Conservation (phyloP, 2,113 vertebrate species). For the Bos javanicus region DNA sequence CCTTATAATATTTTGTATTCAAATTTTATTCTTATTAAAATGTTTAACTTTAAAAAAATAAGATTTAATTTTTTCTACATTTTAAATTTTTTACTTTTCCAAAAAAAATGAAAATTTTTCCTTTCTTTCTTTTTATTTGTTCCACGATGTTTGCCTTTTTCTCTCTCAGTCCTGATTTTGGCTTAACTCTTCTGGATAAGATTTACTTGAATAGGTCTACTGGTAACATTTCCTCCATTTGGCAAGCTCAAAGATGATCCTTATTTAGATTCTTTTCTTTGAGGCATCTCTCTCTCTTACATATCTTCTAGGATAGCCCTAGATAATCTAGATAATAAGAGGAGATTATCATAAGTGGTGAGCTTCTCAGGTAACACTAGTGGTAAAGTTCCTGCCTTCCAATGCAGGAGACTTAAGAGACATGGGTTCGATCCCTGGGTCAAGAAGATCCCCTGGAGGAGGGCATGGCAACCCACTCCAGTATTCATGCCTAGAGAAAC, state of each 20-base stretch:
- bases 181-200: not conserved
- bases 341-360: not conserved
- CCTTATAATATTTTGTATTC: not conserved
- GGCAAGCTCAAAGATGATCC: not conserved
- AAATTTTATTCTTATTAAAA: not conserved
- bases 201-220: not conserved
- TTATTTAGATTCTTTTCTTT: not conserved
- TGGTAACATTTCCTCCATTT: not conserved
- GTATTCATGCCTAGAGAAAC: not conserved
- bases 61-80: not conserved
- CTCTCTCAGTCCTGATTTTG: not conserved
- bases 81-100: not conserved
- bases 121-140: not conserved
- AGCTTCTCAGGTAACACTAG: not conserved
- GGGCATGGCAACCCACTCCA: not conserved
- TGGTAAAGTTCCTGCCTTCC: not conserved
- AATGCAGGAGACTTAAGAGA: not conserved
- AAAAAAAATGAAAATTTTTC: not conserved
- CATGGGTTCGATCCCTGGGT: not conserved
- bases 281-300: not conserved
- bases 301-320: not conserved
- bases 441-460: not conserved
- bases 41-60: not conserved
- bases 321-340: not conserved
- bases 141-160: not conserved